Evolutionary conservation across 2,113 vertebrate genomes (phyloP).

Genomic region (Mesitornis unicolor): DNA sequence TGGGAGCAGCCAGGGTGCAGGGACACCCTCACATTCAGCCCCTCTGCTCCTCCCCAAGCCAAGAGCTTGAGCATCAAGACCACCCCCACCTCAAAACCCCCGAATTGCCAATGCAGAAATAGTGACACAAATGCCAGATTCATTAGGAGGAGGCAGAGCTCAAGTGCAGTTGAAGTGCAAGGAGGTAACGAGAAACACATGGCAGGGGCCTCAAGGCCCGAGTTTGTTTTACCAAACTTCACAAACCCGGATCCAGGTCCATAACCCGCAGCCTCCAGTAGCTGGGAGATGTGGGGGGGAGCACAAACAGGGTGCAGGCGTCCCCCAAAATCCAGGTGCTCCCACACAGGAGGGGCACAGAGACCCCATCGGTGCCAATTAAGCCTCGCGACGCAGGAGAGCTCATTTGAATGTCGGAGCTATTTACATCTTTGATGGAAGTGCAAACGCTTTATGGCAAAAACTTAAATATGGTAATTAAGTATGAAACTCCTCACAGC

Average conservation of each 20-base stretch:
- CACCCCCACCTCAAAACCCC: neutral
- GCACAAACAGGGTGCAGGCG: accelerated
- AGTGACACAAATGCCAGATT: neutral
- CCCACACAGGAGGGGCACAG: neutral
- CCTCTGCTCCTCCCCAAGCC: neutral
- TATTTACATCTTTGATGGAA: slow-evolving; percentile 73
- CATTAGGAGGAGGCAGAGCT: neutral
- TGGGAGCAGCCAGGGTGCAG: neutral
- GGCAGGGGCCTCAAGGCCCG: accelerated
- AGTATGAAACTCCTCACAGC: slow-evolving; percentile 76
- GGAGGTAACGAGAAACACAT: neutral
- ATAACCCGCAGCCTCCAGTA: neutral
- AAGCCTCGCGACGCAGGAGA: slow-evolving; percentile 35
- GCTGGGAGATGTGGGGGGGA: accelerated
- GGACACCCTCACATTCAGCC: neutral
- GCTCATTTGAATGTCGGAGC: slow-evolving; percentile 54
- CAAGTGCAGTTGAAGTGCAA: neutral
- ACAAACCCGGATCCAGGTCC: neutral
- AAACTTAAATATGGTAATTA: slow-evolving; percentile 79
- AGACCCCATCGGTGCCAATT: neutral
- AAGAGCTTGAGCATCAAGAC: neutral
- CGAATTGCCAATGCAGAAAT: neutral
- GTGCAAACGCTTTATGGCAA: slow-evolving; percentile 60
- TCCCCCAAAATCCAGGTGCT: neutral
- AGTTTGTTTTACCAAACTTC: neutral